A percentile compares a stretch with the other conserved stretches of the same genome.
These are phyloP conservation scores for Leptatherina wallacei DNA, from an alignment of 2,797 vertebrate genomes.

Conservation along the genomic window DNA sequence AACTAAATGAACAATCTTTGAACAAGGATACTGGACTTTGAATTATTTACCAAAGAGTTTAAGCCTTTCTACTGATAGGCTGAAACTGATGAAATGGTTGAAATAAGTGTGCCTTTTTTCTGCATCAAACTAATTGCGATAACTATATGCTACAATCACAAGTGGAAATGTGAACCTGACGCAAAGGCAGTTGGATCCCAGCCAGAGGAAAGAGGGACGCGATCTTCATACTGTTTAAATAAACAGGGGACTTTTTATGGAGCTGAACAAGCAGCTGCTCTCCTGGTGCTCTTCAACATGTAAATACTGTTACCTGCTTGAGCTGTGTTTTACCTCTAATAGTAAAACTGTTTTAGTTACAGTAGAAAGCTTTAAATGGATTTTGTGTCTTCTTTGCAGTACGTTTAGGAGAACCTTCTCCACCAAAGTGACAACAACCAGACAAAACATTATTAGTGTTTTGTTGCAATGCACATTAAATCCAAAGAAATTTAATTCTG, in stretches of 20 bases:
- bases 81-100: slow-evolving; percentile 15
- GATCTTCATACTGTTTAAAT: slow-evolving; percentile 25
- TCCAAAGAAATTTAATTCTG: background rate
- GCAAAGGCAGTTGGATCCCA: slow-evolving; percentile 28
- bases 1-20: slow-evolving; percentile 31
- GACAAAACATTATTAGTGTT: background rate
- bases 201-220: slow-evolving; percentile 15
- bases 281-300: slow-evolving; percentile 45
- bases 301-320: slow-evolving; percentile 61
- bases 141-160: background rate
- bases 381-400: slow-evolving; percentile 15
- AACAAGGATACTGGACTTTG: slow-evolving; percentile 24
- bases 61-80: slow-evolving; percentile 16
- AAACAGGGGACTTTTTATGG: slow-evolving; percentile 24
- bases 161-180: slow-evolving; percentile 17
- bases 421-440: background rate
- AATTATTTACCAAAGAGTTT: slow-evolving; percentile 32
- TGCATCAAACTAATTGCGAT: slow-evolving; percentile 32
- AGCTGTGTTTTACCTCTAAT: slow-evolving; percentile 35
- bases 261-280: slow-evolving; percentile 34
- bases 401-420: background rate
- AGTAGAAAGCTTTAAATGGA: slow-evolving; percentile 8
- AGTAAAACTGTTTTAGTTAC: slow-evolving; percentile 16
- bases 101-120: slow-evolving; percentile 34
- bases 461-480: slow-evolving; percentile 6